A percentile compares a stretch with the other conserved stretches of the same genome.
phyloP scores from a whole-genome alignment of 1,140 invertebrate species.

The Drosophila nasuta region DNA sequence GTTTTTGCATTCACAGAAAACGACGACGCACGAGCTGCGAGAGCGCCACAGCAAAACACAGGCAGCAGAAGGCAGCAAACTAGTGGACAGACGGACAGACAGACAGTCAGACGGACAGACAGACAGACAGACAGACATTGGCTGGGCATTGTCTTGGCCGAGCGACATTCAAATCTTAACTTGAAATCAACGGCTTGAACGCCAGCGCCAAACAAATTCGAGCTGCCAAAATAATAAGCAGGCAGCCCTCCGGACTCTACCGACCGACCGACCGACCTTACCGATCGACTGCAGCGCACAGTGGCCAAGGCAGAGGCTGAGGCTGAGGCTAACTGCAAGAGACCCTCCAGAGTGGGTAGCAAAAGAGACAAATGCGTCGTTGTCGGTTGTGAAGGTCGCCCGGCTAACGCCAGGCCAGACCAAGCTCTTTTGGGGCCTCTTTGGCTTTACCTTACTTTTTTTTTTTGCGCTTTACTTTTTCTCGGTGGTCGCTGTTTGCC shows the following conservation, averaged over 20 bases:
- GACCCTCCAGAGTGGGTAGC: constrained; percentile 41
- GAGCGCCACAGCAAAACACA: constrained; percentile 25
- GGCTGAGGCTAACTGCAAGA: constrained; percentile 14
- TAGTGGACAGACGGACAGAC: constrained; percentile 9
- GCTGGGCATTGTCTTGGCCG: constrained; percentile 69
- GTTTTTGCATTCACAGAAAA: constrained; percentile 39
- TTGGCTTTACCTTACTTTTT: neutral
- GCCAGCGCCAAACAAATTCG: constrained; percentile 78
- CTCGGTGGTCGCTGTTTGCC: constrained; percentile 18
- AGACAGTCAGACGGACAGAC: constrained; percentile 15
- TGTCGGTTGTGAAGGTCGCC: constrained; percentile 51
- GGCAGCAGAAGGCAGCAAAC: neutral
- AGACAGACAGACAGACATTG: constrained; percentile 10
- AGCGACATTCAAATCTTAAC: constrained; percentile 84
- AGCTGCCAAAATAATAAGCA: constrained; percentile 82
- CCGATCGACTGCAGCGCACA: neutral
- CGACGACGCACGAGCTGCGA: constrained; percentile 32
- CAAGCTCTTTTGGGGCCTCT: constrained; percentile 7
- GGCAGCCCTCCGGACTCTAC: neutral
- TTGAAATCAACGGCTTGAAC: constrained; percentile 72
- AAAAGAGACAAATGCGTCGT: constrained; percentile 58
- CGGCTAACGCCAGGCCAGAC: constrained; percentile 45
- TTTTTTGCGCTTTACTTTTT: neutral
- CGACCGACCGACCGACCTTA: neutral
- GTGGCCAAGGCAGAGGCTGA: constrained; percentile 7